Percentiles rank a stretch among this genome's conserved stretches.
phyloP scores from a whole-genome alignment of 2,797 vertebrate species.

The Pseudopleuronectes americanus region DNA sequence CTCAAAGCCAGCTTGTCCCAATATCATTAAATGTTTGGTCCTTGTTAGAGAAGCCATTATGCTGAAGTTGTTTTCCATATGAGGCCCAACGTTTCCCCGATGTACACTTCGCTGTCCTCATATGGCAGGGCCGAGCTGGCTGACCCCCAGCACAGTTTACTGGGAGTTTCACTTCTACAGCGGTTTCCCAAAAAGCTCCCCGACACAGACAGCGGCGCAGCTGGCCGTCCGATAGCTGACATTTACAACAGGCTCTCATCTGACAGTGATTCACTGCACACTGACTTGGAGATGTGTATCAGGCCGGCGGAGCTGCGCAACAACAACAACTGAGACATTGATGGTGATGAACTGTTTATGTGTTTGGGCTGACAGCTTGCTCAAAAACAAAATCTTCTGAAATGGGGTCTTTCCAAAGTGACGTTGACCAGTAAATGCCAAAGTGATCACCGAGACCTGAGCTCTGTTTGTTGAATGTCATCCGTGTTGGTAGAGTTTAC shows the following conservation, averaged over 20 bases:
- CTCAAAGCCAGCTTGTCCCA: conserved; percentile 50
- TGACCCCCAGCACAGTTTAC: conserved; percentile 66
- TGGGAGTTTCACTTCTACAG: conserved; percentile 75
- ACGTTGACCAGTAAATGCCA: not conserved
- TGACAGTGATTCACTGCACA: conserved; percentile 42
- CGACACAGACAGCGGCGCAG: conserved; percentile 47
- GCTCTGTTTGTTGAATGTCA: conserved; percentile 4
- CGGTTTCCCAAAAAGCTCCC: conserved; percentile 58
- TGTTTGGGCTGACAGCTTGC: not conserved
- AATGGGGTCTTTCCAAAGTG: not conserved
- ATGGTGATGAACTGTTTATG: conserved; percentile 22
- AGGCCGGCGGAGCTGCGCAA: conserved; percentile 15
- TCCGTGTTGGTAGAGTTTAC: not conserved
- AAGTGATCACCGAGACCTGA: not conserved
- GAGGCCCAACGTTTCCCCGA: conserved; percentile 44
- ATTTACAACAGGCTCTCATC: conserved; percentile 42
- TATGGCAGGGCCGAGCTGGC: conserved; percentile 45
- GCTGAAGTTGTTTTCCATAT: conserved; percentile 55
- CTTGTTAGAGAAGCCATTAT: conserved; percentile 53
- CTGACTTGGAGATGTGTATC: conserved; percentile 24
- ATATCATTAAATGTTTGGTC: conserved; percentile 54
- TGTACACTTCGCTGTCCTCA: conserved; percentile 55
- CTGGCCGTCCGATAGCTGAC: conserved; percentile 39
- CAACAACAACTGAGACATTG: conserved; percentile 26
- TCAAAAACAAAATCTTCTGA: conserved; percentile 15